Conservation (phyloP, 2,888 invertebrate species). For the Dicranocentrus wangi region DNA sequence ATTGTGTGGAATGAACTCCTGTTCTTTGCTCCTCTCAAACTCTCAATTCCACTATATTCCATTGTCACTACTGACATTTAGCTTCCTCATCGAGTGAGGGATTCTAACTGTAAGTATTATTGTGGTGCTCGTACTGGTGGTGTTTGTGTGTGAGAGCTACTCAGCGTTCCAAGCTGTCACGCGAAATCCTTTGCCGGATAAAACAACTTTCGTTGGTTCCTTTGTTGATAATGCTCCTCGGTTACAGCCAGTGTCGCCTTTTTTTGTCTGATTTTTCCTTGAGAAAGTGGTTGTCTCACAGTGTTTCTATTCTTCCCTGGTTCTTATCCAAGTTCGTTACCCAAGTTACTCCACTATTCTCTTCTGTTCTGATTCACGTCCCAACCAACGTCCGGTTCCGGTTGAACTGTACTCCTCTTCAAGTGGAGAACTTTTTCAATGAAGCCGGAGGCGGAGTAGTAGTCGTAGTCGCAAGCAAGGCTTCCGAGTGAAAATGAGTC, state of each 20-base stretch:
- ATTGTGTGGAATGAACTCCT: too few relatives aligned
- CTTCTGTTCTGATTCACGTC: constrained; percentile 19
- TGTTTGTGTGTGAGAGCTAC: too few relatives aligned
- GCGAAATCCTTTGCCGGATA: too few relatives aligned
- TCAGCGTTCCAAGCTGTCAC: too few relatives aligned
- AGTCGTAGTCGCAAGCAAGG: not conserved
- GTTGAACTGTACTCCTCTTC: constrained; percentile 24
- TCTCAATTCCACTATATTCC: too few relatives aligned
- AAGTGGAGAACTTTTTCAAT: constrained; percentile 44
- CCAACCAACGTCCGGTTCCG: constrained; percentile 13
- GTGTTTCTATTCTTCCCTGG: not conserved
- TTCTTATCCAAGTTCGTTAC: not conserved
- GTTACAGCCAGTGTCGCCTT: not conserved
- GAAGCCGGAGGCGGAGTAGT: constrained; percentile 34
- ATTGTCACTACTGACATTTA: too few relatives aligned
- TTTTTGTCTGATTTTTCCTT: not conserved
- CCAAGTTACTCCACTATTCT: not conserved
- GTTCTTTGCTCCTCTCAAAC: too few relatives aligned
- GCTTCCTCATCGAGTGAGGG: too few relatives aligned
- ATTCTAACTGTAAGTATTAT: too few relatives aligned
- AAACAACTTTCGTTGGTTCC: too few relatives aligned
- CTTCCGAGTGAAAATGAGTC: not conserved
- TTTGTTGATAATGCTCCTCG: too few relatives aligned
- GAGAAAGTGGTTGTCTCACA: not conserved
- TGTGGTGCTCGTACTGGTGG: too few relatives aligned